Base-by-base conservation (phyloP, 2,797 vertebrate genomes). In the Gallirallus australis region DNA sequence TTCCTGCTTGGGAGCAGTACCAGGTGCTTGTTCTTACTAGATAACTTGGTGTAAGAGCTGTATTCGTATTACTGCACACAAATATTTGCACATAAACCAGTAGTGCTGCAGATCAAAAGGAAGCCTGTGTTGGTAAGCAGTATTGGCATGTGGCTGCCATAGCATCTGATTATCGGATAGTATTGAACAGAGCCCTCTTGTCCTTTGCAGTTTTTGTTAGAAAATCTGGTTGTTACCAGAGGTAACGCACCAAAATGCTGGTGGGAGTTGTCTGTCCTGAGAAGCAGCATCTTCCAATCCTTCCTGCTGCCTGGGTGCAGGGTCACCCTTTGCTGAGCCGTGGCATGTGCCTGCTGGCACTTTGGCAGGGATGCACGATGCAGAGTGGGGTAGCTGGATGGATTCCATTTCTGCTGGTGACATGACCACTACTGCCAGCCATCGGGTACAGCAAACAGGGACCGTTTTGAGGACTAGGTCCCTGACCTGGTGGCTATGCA, bases 341-440 rank as follows among this genome's bases (percentile, higher is more conserved):
- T 20, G 8, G 73, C 0, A 0, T 6, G n/a, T 54, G 57, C 31
- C 0, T 0, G 3, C 54, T 57, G 59, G n/a, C 6, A 12, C 66
- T 63, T 33, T 0, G 2, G 59, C 78, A 72, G 47, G 53, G 28
- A 14, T 75, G 40, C 23, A 53, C 42, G 1, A 1, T 31, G 90
- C 59, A 45, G 2, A 23, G 15, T 40, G 42, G 35, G 48, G 27
- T 8, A 52, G 53, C 48, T 10, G 0, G 39, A 30, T 39, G 30
- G 8, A 30, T 48, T 72, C 39, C 7, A 1, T 54, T 73, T 52
- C 83, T 76, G 37, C 45, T 2, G 2, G 35, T 42, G 53, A 18
- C 0, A 3, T 48, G 64, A 24, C 27, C 0, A 0, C 30, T 72
- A 50, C 72, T 88, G 76, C 50, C 35, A 37, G 42, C 90, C 6